Base-by-base conservation (phyloP, 2,113 vertebrate species). In the Ageneiosus marmoratus region DNA sequence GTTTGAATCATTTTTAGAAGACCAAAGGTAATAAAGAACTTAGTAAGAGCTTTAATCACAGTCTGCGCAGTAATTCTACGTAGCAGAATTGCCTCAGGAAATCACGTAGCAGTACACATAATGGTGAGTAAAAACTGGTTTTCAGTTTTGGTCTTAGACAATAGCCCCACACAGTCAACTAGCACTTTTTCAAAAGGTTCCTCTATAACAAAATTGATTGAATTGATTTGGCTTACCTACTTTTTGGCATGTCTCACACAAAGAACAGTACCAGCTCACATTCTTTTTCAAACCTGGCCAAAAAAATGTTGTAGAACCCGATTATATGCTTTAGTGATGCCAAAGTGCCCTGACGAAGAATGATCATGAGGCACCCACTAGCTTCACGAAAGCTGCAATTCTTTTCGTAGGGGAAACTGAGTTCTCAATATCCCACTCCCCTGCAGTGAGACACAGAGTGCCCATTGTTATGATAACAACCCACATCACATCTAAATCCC, bases 241-340 rank as follows among this genome's bases (percentile, higher is more conserved):
- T 16, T 53, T 53, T 53, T 53, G 16, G 18, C 51, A 53, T 2
- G 9, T 62, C 22, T 79, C 16, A 44, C 24, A 62, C 5, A 37
- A 55, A 44, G 12, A 4, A 46, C 56, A 78, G 3, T 60, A 78
- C 1, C 27, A 27, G 1, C 5, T 27, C 4, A 78, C 76, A 78
- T 46, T 34, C 0, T n/a, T 44, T 22, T 16, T 3, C 13, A 60
- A 27, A 1, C 53, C 18, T 11, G 53, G 55, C 76, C 55, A 77
- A 60, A 58, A 77, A 77, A 85, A n/a, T 72, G 69, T 20, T 37
- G 46, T 16, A 82, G 29, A 5, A 81, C 7, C 2, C 32, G 75
- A 16, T 37, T 41, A 22, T 85, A 80, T 0, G 79, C 82, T 34
- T 85, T 85, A 11, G 50, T 67, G 4, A 85, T 60, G 24, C 79